Evolutionary conservation across 1,140 invertebrate genomes (phyloP).

Genomic region (Drosophila pectinifera): DNA sequence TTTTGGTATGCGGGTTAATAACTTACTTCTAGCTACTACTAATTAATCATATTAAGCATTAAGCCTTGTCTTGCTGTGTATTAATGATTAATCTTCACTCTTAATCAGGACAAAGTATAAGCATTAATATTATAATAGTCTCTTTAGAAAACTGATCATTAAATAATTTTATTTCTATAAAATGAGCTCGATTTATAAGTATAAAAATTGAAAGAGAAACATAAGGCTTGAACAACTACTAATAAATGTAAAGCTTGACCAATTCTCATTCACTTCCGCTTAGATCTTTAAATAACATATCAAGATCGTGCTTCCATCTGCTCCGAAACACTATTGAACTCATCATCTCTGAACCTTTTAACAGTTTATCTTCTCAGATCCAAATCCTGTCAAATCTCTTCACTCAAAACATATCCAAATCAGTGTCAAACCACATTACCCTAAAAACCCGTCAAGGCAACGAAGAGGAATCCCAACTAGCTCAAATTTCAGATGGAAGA

Average conservation of each 20-base stretch:
- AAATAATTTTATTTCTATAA: no score
- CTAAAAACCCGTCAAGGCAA: constrained; percentile 48
- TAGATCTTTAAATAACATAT: constrained; percentile 4
- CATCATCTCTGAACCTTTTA: constrained; percentile 16
- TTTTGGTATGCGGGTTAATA: constrained; percentile 33
- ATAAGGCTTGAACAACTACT: neutral
- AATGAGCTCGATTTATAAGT: neutral
- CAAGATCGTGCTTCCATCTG: constrained; percentile 8
- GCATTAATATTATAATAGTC: no score
- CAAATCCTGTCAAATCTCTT: constrained; percentile 57
- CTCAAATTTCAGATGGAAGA: constrained; percentile 65
- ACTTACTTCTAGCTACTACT: neutral
- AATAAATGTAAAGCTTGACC: neutral
- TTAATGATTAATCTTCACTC: neutral
- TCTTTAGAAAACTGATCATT: no score
- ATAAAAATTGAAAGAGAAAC: neutral
- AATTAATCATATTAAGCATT: constrained; percentile 32
- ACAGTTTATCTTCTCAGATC: constrained; percentile 16
- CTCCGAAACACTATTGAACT: neutral
- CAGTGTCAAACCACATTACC: constrained; percentile 67
- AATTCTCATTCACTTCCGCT: neutral
- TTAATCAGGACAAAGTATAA: neutral
- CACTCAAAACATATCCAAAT: constrained; percentile 51
- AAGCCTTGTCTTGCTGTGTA: neutral
- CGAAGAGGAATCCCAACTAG: constrained; percentile 21